Conservation (phyloP, 2,888 invertebrate genomes). For the Netelia melanura region DNA sequence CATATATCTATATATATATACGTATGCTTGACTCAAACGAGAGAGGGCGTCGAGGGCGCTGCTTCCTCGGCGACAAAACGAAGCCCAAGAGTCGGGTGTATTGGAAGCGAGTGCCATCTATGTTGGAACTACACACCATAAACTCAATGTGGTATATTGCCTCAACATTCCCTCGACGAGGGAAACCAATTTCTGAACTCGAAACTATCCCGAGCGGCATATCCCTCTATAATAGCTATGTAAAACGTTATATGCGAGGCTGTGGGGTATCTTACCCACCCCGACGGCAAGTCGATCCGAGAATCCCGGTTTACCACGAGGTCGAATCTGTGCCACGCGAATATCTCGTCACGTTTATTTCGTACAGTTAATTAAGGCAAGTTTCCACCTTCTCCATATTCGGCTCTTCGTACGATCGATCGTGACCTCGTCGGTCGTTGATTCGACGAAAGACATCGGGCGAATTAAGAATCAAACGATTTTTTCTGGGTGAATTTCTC, state of each 20-base stretch:
- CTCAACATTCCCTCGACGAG: conserved; percentile 58
- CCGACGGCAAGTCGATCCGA: conserved; percentile 41
- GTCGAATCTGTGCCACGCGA: conserved; percentile 20
- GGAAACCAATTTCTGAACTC: conserved; percentile 75
- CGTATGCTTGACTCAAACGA: not conserved
- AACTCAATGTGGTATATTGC: conserved; percentile 2
- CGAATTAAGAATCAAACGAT: too few species aligned
- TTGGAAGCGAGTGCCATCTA: conserved; percentile 16
- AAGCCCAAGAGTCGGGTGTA: not conserved
- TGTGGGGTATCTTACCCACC: conserved; percentile 38
- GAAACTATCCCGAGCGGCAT: conserved; percentile 68
- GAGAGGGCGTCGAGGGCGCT: conserved; percentile 18
- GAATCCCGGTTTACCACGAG: conserved; percentile 22
- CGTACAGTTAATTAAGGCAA: conserved; percentile 14
- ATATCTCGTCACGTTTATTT: conserved; percentile 32
- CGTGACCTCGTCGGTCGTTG: not conserved
- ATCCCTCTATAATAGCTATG: conserved; percentile 63
- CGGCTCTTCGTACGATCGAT: not conserved
- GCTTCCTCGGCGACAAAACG: conserved; percentile 40
- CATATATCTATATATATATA: too few species aligned
- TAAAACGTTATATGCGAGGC: conserved; percentile 9
- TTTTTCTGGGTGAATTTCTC: too few species aligned
- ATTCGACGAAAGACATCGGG: too few species aligned
- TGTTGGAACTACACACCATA: not conserved
- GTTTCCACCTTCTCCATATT: not conserved